These are phyloP conservation scores for Blera fallax DNA, from an alignment of 2,888 invertebrate genomes.

Conservation along the genomic window DNA sequence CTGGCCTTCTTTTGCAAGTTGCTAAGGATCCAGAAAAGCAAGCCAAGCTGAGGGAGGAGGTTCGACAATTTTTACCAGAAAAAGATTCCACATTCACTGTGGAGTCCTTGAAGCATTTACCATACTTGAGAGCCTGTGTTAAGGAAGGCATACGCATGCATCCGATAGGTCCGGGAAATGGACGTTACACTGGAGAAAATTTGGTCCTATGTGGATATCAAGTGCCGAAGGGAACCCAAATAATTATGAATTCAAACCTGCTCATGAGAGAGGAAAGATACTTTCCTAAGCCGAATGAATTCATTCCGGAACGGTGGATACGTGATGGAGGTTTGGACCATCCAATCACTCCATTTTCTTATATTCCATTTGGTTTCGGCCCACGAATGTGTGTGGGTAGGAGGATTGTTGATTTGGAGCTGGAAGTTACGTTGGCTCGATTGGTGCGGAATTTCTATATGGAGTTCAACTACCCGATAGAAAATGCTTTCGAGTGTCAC, in stretches of 20 bases:
- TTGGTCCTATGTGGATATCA: slow-evolving; percentile 84
- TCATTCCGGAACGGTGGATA: slow-evolving; percentile 89
- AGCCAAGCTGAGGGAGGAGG: slow-evolving; percentile 85
- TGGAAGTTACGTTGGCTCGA: slow-evolving; percentile 81
- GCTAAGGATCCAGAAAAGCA: slow-evolving; percentile 86
- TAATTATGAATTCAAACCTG: slow-evolving; percentile 86
- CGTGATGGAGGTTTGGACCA: slow-evolving; percentile 74
- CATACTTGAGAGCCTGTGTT: slow-evolving; percentile 88
- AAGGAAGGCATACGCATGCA: slow-evolving; percentile 87
- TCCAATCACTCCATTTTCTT: slow-evolving; percentile 76
- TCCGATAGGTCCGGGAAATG: slow-evolving; percentile 84
- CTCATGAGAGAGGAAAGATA: slow-evolving; percentile 84
- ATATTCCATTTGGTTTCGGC: slow-evolving; percentile 87
- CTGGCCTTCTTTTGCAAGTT: slow-evolving; percentile 79
- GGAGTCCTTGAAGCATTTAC: slow-evolving; percentile 82
- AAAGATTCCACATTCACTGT: slow-evolving; percentile 82
- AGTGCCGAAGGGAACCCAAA: slow-evolving; percentile 85
- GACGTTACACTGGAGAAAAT: slow-evolving; percentile 83
- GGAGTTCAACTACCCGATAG: slow-evolving; percentile 73
- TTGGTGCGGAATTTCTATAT: slow-evolving; percentile 77
- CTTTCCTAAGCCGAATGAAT: slow-evolving; percentile 84
- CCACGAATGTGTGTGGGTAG: slow-evolving; percentile 86
- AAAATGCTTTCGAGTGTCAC: slow-evolving; percentile 73
- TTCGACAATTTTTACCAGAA: slow-evolving; percentile 81
- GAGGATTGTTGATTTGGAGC: slow-evolving; percentile 87